These are phyloP conservation scores for Oscarella lobularis DNA, from an alignment of 37 sponge, comb jelly and placozoan genomes.

Conservation along the genomic window DNA sequence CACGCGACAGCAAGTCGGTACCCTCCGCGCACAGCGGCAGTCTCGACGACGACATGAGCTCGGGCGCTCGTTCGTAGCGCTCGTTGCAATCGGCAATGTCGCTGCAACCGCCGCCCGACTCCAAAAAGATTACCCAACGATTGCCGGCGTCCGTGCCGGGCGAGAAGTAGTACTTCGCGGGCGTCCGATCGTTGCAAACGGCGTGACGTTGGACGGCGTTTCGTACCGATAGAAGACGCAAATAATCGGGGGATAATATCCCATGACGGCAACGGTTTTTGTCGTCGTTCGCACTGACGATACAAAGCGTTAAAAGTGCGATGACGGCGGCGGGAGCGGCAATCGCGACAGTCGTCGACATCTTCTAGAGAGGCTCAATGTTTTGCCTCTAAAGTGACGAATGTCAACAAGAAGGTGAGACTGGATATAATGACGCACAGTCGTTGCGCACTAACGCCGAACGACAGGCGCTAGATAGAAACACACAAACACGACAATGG, in stretches of 20 bases:
- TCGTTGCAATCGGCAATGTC: conserved; percentile 33
- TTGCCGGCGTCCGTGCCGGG: neutral
- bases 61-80: conserved; percentile 18
- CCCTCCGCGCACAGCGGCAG: conserved; percentile 13
- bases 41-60: conserved; percentile 25
- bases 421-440: too few species aligned
- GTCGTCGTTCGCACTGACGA: too few species aligned
- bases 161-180: conserved; percentile 16
- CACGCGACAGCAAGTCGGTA: neutral
- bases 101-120: conserved; percentile 68
- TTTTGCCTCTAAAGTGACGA: too few species aligned
- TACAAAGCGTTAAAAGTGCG: neutral
- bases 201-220: conserved; percentile 11
- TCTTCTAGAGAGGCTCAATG: too few species aligned
- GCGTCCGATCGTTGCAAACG: conserved; percentile 39
- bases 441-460: too few species aligned
- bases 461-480: too few species aligned
- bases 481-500: neutral
- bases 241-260: too few species aligned
- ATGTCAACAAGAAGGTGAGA: too few species aligned
- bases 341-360: conserved; percentile 20
- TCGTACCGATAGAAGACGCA: too few species aligned
- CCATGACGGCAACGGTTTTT: too few species aligned
- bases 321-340: conserved; percentile 19
- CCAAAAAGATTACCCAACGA: conserved; percentile 50